Evolutionary conservation across 2,888 invertebrate genomes (phyloP), one percentile per base, ranked within the genome.

Genomic region (Mimas tiliae): DNA sequence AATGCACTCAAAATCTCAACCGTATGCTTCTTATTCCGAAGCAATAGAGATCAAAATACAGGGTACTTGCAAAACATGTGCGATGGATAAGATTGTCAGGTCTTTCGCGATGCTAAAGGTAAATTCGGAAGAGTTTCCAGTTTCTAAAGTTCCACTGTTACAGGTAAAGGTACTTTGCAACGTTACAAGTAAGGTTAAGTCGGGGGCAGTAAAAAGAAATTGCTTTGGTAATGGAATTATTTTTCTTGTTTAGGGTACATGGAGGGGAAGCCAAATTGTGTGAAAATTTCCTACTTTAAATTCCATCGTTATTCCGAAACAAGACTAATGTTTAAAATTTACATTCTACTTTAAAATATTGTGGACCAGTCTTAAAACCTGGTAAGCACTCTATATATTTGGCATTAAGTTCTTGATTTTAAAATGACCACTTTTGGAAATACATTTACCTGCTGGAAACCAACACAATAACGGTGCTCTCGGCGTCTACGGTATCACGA

Each of bases 61-160:
- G 48, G 6, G 14, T 9, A 8, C 6, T n/a, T 11, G 48, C 12
- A 16, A 34, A 65, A 48, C 3, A 34, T 38, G 16, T 48, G 62
- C 19, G 19, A 47, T 11, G 33, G 7, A 52, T 34, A 63, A 63
- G 45, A 19, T 66, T 33, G 63, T 47, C 33, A 76, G 71, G 79
- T 81, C 77, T 84, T 85, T 84, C 77, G 78, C 81, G 82, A 83
- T 85, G 82, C 83, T 85, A 86, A 88, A 92, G 89, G 91, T 89
- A 86, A 85, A 87, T 88, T 88, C 80, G 79, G 88, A 90, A 88
- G 87, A 89, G 86, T 91, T 90, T 86, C 82, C 78, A 86, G 80
- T 82, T 86, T 83, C 80, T 73, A 76, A 81, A 84, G 85, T 81
- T 77, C 79, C 76, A 79, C 81, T 81, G 79, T 80, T 81, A 76